These are phyloP conservation scores for Buathra laborator DNA, from an alignment of 2,888 invertebrate genomes.

Conservation along the genomic window DNA sequence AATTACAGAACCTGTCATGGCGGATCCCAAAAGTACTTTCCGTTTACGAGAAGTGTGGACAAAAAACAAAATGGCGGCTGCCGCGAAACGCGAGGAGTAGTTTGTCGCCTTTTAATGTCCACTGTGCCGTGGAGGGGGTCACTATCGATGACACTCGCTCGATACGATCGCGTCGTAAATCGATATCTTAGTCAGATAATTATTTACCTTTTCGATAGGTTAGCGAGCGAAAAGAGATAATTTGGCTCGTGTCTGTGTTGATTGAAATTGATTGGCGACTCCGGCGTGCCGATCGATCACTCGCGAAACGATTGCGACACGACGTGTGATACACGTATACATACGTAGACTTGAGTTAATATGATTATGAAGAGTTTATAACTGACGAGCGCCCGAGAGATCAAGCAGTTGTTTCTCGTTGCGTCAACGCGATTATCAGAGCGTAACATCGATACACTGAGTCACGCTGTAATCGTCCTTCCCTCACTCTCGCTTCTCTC, in stretches of 20 bases:
- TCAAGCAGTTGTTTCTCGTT: slow-evolving; percentile 54
- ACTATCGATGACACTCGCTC: slow-evolving; percentile 14
- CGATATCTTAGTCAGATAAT: not conserved
- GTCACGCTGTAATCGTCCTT: slow-evolving; percentile 41
- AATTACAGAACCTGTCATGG: slow-evolving; percentile 63
- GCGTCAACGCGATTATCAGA: slow-evolving; percentile 67
- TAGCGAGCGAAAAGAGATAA: not conserved
- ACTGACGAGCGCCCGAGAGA: slow-evolving; percentile 26
- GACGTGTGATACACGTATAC: slow-evolving; percentile 22
- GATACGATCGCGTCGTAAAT: not conserved
- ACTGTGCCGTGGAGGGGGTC: not conserved
- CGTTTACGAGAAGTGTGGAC: slow-evolving; percentile 31
- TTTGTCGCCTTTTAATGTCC: slow-evolving; percentile 70
- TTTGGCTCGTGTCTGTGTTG: not conserved
- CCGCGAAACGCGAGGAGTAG: slow-evolving; percentile 74
- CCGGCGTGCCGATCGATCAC: slow-evolving; percentile 5
- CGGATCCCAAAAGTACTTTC: slow-evolving; percentile 26
- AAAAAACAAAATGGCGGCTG: not conserved
- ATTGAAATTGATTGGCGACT: slow-evolving; percentile 10
- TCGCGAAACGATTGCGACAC: not conserved
- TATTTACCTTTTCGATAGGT: not conserved
- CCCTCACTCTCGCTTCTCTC: not conserved
- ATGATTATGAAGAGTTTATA: slow-evolving; percentile 28
- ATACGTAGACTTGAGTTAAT: slow-evolving; percentile 35
- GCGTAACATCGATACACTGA: slow-evolving; percentile 41